Conservation (phyloP, 2,888 invertebrate genomes). For the Harmothoe impar region DNA sequence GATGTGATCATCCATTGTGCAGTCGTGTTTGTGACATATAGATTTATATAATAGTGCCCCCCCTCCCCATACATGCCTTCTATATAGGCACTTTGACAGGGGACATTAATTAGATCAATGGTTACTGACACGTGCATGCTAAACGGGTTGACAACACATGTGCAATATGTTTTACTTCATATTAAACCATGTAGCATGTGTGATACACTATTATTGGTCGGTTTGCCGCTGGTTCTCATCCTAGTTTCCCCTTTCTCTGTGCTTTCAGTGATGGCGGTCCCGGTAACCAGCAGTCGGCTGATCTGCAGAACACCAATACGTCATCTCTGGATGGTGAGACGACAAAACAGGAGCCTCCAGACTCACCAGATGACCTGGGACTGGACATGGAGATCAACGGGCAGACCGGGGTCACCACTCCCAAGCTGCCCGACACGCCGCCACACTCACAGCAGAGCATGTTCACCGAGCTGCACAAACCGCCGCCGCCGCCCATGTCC, state of each 20-base stretch:
- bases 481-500: background rate
- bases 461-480: constrained; percentile 60
- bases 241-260: background rate
- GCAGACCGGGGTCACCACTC: constrained; percentile 44
- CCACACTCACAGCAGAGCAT: constrained; percentile 52
- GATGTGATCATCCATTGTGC: no score
- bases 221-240: background rate
- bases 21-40: no score
- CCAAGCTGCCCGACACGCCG: constrained; percentile 56
- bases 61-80: no score
- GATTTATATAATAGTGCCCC: no score
- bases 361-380: constrained; percentile 57
- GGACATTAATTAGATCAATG: no score
- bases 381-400: constrained; percentile 62
- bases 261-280: constrained; percentile 28
- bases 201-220: no score
- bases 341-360: constrained; percentile 64
- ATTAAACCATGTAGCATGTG: no score
- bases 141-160: no score
- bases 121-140: no score
- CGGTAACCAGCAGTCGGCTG: constrained; percentile 18
- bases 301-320: constrained; percentile 57
- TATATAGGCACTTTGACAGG: no score
- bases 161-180: no score
- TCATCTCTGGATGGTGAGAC: constrained; percentile 45